Evolutionary conservation across 2,113 vertebrate genomes (phyloP), one percentile per base, ranked within the genome.

Genomic region (Paraplagusia blochii): DNA sequence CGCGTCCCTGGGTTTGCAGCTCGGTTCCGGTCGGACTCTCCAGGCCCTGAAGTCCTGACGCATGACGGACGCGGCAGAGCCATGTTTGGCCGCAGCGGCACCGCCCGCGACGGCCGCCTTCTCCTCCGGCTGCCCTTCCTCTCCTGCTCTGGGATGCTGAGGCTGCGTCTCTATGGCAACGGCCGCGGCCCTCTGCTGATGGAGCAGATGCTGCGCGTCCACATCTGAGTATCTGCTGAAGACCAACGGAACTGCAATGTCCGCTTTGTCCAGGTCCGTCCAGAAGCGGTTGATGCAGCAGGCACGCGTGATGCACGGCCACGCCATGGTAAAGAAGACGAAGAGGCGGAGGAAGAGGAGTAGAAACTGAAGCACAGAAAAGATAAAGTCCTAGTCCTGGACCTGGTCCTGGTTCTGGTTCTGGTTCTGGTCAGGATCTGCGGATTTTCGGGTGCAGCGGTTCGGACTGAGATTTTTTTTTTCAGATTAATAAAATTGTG

Each of bases 251-350:
- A 98, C 96, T 1, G 95, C 93, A 74, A 98, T 97, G 83, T 98
- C 96, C 43, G 88, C 95, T 82, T 98, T 98, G 79, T 98, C 96
- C 72, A 98, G 85, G 81, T 98, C 95, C 85, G 90, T 97, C 96
- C 96, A 98, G 77, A 95, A 97, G 33, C 96, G 95, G 59, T 95
- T 96, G 74, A 98, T 96, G 92, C 95, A 98, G 92, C 96, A 98
- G 15, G 95, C 96, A 77, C 96, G 92, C 72, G 93, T 98, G 58
- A 98, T 95, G 88, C 95, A 98, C 62, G 95, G 96, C 96, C 96
- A 97, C 45, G 96, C 96, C 96, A 98, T 98, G 81, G 52, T 82
- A 57, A 69, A 29, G 22, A 29, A 4, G 22, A 29, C 22, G 22
- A 29, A 29, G 22, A 29, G 22, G n/a, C n/a, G n/a, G 22, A 29